These are phyloP conservation scores for Cyanistes caeruleus DNA, from an alignment of 2,113 vertebrate species.

Conservation along the genomic window DNA sequence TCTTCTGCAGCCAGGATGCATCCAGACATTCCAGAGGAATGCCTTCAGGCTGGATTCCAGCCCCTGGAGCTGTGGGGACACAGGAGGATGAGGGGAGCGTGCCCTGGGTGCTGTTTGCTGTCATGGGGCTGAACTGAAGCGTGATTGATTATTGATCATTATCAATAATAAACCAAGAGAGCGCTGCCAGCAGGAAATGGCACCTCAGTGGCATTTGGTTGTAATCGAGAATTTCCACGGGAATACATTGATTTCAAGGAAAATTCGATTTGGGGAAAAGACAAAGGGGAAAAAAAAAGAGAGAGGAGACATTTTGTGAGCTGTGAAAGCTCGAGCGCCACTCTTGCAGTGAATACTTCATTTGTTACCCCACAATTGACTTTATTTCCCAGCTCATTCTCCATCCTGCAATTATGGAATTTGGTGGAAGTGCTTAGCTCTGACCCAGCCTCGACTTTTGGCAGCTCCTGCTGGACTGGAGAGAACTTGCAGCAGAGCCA, in stretches of 20 bases:
- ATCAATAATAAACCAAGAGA: neutral
- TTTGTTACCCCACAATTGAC: conserved; percentile 7
- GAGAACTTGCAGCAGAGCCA: neutral
- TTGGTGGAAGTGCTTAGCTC: conserved; percentile 10
- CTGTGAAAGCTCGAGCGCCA: conserved; percentile 6
- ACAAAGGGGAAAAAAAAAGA: neutral
- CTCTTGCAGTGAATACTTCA: neutral
- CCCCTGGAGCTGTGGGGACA: neutral
- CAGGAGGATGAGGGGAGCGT: neutral
- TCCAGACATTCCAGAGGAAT: neutral
- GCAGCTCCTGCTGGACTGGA: neutral
- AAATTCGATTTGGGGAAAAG: conserved; percentile 32
- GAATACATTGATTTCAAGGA: conserved; percentile 55
- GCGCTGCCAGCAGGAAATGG: conserved; percentile 43
- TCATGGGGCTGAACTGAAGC: neutral
- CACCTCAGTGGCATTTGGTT: conserved; percentile 8
- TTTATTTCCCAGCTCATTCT: conserved; percentile 44
- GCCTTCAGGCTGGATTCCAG: neutral
- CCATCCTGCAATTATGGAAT: neutral
- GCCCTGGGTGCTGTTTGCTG: neutral
- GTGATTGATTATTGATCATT: neutral
- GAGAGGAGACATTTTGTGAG: conserved; percentile 15
- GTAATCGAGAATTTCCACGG: conserved; percentile 45
- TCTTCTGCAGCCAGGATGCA: neutral
- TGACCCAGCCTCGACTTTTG: neutral